Evolutionary conservation across 2,888 invertebrate species (phyloP), one percentile per base, ranked within the genome.

Genomic region (Drosophila glabriapex): DNA sequence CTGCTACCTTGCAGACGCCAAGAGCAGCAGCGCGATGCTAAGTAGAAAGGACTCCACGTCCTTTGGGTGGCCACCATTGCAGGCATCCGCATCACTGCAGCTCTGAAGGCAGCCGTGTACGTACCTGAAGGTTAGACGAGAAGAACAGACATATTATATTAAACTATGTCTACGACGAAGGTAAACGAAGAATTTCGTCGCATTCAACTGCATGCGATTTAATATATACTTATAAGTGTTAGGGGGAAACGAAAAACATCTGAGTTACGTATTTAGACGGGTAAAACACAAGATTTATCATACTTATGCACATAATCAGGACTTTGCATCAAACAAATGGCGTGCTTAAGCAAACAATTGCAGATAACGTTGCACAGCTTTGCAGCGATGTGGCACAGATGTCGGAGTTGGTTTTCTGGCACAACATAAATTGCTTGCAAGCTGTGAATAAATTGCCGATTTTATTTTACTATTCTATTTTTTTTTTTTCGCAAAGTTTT

Each of bases 41-140:
- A 87, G 70, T 66, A 89, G 73, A 35, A 83, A 61, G 46, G 82
- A 71, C 46, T 73, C 72, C 37, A 54, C 60, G 37, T 75, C 70
- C 70, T 68, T 75, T 50, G 72, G 68, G 35, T 65, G 68, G 65
- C 62, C 68, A 76, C 68, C 80, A 92, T 98, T 98, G 94, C 98
- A 98, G 14, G 97, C 98, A 93, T 98, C 98, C 0, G 97, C 97
- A 91, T 98, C 97, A 92, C 96, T 97, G 94, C 98, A 98, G 90
- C 97, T 98, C 92, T 98, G 98, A n/a, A 98, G 96, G 93, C 98
- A 98, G 63, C 98, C 98, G 86, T 96, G 96, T 73, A 98, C 97
- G 91, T 98, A 97, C 91, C 98, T 97, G 65, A 46, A 35, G 39
- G 55, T 46, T 25, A 52, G 49, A 46, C 46, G 9, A 54, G 35